Conservation (phyloP, 2,888 invertebrate genomes). For the Polymixis flavicincta region DNA sequence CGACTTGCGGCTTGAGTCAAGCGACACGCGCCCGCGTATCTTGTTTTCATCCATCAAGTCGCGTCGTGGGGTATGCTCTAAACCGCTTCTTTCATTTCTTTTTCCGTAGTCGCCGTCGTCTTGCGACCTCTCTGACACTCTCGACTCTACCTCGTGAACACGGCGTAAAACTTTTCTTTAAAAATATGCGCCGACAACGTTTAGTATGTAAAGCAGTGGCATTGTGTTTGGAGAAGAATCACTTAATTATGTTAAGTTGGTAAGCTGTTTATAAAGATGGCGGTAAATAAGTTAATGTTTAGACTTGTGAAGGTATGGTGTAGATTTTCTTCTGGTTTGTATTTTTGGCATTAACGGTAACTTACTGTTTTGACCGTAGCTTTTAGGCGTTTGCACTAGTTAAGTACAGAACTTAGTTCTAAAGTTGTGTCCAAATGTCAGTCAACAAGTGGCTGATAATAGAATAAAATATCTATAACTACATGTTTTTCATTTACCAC, state of each 20-base stretch:
- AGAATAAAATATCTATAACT: neutral
- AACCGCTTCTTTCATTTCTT: neutral
- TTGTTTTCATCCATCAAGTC: neutral
- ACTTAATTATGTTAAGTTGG: conserved; percentile 63
- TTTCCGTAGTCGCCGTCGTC: too few species aligned
- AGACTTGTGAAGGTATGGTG: neutral
- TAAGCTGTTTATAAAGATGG: conserved; percentile 17
- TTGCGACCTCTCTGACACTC: too few species aligned
- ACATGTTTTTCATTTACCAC: too few species aligned
- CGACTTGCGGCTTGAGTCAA: neutral
- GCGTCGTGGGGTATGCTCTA: neutral
- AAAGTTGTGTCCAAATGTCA: too few species aligned
- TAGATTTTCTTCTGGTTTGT: neutral
- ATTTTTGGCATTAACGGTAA: neutral
- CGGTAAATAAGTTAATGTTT: conserved; percentile 27
- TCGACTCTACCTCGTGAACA: neutral
- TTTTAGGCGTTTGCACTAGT: neutral
- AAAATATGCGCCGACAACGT: conserved; percentile 53
- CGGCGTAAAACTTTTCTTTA: neutral
- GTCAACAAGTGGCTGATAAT: too few species aligned
- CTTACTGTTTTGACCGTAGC: neutral
- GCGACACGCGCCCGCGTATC: neutral
- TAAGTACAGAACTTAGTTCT: too few species aligned
- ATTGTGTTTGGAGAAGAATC: conserved; percentile 53
- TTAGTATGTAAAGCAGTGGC: conserved; percentile 58